phyloP scores from a whole-genome alignment of 2,113 vertebrate genomes.

The Cardinalis cardinalis region DNA sequence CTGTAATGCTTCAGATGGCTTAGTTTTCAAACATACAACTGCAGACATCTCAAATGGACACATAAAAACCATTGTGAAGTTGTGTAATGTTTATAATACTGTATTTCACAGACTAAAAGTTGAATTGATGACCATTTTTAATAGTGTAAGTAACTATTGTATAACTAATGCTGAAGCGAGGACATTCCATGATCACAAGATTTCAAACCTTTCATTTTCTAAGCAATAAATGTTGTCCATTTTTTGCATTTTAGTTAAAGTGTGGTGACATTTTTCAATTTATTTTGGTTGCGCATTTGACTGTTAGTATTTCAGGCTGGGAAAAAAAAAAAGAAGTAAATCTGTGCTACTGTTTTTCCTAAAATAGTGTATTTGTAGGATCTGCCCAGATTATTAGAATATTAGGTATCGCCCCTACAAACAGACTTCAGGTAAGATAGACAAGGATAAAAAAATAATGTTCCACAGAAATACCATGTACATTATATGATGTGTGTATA shows the following conservation, averaged over 20 bases:
- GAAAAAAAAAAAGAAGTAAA: neutral
- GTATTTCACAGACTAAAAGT: neutral
- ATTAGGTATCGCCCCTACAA: neutral
- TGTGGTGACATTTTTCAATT: neutral
- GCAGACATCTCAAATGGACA: neutral
- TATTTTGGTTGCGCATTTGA: neutral
- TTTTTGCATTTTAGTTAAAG: neutral
- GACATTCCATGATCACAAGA: neutral
- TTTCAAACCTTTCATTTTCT: neutral
- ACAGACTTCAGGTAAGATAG: neutral
- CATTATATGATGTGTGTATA: fast-evolving
- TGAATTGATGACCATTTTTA: neutral
- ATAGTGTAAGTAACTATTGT: neutral
- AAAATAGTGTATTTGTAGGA: neutral
- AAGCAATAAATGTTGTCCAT: neutral
- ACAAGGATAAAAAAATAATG: neutral
- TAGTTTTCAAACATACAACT: neutral
- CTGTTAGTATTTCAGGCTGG: neutral
- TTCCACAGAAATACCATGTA: fast-evolving
- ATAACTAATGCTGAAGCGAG: neutral
- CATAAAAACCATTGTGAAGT: neutral
- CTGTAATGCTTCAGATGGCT: neutral
- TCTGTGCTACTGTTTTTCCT: neutral
- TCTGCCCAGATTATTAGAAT: neutral
- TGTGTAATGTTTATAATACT: neutral